These are phyloP conservation scores for Nemopilema nomurai DNA, from an alignment of 30 jellyfish, hydroid and myxozoan genomes.

Conservation along the genomic window DNA sequence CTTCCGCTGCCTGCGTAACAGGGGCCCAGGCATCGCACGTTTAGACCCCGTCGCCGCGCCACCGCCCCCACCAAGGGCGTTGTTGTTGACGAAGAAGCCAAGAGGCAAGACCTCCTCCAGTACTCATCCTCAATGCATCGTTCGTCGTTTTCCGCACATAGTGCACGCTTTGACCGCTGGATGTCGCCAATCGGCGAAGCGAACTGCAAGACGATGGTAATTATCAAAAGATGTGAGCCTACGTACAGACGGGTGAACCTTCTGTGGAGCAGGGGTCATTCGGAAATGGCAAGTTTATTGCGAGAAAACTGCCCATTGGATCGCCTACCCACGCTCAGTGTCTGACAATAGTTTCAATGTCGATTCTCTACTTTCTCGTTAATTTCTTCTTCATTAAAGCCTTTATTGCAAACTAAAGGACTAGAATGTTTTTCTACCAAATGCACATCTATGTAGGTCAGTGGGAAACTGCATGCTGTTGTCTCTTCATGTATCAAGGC, in stretches of 20 bases:
- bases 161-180: conserved; percentile 34
- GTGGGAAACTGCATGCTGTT: too few species aligned
- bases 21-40: conserved; percentile 58
- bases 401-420: too few species aligned
- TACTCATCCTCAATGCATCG: conserved; percentile 53
- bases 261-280: too few species aligned
- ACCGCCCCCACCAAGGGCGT: conserved; percentile 70
- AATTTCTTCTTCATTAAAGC: too few species aligned
- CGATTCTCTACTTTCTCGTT: too few species aligned
- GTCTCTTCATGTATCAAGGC: too few species aligned
- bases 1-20: conserved; percentile 66
- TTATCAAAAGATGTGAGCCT: neutral
- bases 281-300: too few species aligned
- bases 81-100: conserved; percentile 84
- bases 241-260: neutral
- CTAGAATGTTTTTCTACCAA: too few species aligned
- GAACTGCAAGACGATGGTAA: conserved; percentile 3
- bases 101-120: conserved; percentile 76
- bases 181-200: conserved; percentile 53
- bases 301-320: too few species aligned
- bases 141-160: conserved; percentile 47
- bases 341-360: too few species aligned
- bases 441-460: too few species aligned
- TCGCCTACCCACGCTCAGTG: too few species aligned
- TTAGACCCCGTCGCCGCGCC: conserved; percentile 31